Conservation (phyloP, 2,888 invertebrate genomes). For the Chaitophorus viminalis region DNA sequence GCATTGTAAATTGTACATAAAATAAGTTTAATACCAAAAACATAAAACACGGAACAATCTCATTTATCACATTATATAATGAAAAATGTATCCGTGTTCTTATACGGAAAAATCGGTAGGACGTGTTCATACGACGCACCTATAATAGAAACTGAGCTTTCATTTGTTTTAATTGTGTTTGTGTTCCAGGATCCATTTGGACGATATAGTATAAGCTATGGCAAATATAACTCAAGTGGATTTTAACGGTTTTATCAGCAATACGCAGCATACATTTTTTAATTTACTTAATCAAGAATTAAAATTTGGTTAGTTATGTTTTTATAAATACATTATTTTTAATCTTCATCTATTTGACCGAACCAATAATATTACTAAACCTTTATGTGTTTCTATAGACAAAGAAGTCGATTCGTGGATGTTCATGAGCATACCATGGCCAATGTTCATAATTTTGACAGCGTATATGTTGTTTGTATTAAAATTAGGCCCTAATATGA, state of each 20-base stretch:
- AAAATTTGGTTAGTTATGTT: conserved; percentile 42
- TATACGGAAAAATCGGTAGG: no score
- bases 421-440: conserved; percentile 75
- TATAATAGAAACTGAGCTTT: no score
- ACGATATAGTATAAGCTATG: neutral
- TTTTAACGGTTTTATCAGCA: conserved; percentile 21
- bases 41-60: no score
- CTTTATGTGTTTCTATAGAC: conserved; percentile 69
- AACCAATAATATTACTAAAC: no score
- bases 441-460: conserved; percentile 71
- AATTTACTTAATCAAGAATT: conserved; percentile 44
- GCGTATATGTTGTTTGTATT: conserved; percentile 78
- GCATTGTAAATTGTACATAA: no score
- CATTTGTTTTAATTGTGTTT: neutral
- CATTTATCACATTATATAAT: no score
- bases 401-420: conserved; percentile 75
- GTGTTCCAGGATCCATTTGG: neutral
- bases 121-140: no score
- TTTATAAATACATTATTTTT: neutral
- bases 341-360: no score
- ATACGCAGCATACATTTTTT: conserved; percentile 8
- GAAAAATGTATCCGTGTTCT: no score
- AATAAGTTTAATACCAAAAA: no score
- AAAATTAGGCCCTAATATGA: conserved; percentile 77
- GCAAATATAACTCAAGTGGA: neutral